Evolutionary conservation across 2,113 vertebrate genomes (phyloP).

Genomic region (Opisthocomus hoazin): DNA sequence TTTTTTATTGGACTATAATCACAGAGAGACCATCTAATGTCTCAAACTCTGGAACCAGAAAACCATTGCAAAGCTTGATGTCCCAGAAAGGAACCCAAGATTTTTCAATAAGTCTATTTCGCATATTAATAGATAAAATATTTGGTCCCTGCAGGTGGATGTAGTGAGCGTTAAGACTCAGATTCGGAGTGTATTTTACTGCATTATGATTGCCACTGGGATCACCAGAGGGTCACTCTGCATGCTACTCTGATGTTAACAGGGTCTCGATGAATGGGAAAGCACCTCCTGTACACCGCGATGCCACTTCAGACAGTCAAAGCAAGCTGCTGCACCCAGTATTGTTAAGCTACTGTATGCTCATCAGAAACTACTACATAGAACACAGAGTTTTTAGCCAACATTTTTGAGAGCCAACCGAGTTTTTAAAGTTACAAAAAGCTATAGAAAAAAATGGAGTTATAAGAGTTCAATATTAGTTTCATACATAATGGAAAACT

Average conservation of each 20-base stretch:
- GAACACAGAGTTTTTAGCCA: neutral
- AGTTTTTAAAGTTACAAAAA: neutral
- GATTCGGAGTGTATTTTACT: neutral
- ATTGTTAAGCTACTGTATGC: neutral
- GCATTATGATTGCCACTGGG: too few relatives aligned
- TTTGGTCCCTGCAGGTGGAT: neutral
- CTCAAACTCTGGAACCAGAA: neutral
- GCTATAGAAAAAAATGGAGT: neutral
- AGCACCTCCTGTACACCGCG: fast-evolving
- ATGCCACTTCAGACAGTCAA: fast-evolving
- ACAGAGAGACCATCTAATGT: fast-evolving
- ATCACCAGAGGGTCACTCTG: neutral
- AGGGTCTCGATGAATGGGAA: neutral
- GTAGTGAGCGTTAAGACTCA: neutral
- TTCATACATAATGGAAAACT: neutral
- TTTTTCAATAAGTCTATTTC: neutral
- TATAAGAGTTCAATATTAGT: neutral
- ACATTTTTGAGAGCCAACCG: neutral
- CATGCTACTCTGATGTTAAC: fast-evolving
- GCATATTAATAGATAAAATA: neutral
- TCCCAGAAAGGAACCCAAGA: neutral
- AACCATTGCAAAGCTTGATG: neutral
- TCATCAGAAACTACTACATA: neutral
- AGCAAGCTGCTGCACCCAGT: neutral
- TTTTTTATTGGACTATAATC: neutral